Conservation (phyloP, 2,113 vertebrate species). For the Daboia siamensis region DNA sequence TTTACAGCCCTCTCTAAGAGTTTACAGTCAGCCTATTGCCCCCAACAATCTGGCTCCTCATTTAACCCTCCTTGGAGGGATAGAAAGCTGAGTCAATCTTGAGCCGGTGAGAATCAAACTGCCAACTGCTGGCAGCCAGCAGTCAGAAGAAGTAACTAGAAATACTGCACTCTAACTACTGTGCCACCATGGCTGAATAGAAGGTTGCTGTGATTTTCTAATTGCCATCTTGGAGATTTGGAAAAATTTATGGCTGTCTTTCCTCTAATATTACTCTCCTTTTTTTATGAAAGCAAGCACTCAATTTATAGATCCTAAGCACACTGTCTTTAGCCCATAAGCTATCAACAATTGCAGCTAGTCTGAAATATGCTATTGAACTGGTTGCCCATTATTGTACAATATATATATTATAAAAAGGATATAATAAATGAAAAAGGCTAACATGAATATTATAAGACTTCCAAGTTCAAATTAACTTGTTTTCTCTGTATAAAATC, state of each 20-base stretch:
- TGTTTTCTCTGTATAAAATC: not conserved
- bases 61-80: too few species aligned
- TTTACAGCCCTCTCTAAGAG: too few species aligned
- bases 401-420: not conserved
- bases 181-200: too few species aligned
- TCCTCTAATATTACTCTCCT: not conserved
- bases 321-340: not conserved
- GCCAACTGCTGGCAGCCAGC: too few species aligned
- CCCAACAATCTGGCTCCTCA: too few species aligned
- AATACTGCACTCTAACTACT: too few species aligned
- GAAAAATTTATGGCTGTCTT: not conserved
- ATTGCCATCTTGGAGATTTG: not conserved
- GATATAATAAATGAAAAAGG: not conserved
- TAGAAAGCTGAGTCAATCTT: too few species aligned
- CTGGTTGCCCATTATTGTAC: not conserved
- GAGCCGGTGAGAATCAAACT: too few species aligned
- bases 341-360: not conserved
- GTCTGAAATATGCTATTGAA: not conserved
- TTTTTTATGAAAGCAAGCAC: not conserved
- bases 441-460: not conserved
- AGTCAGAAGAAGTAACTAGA: too few species aligned
- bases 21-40: too few species aligned
- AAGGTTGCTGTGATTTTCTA: not conserved
- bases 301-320: not conserved
- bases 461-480: too few species aligned